Evolutionary conservation across 2,888 invertebrate genomes (phyloP).

Genomic region (Agrotis exclamationis): DNA sequence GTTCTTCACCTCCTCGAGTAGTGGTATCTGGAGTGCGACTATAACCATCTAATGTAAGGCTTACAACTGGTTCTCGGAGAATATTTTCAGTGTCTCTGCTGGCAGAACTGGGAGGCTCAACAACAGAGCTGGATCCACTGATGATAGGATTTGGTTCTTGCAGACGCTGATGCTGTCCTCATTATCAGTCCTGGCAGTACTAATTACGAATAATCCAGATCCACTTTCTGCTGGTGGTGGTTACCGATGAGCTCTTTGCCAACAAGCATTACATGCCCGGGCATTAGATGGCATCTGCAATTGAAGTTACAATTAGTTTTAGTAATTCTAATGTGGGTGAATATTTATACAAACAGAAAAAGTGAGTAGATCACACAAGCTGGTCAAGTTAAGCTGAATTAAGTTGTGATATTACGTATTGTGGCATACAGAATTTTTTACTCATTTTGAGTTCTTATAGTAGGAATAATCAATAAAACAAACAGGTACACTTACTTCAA

Average conservation of each 20-base stretch:
- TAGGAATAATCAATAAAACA: neutral
- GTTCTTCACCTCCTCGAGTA: neutral
- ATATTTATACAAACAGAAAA: neutral
- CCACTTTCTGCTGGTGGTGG: slow-evolving; percentile 5
- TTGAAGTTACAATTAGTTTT: neutral
- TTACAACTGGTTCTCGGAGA: slow-evolving; percentile 2
- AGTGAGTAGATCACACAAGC: neutral
- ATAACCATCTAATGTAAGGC: slow-evolving; percentile 2
- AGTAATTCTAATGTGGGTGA: neutral
- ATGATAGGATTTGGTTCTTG: slow-evolving; percentile 9
- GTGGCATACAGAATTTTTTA: neutral
- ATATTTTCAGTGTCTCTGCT: slow-evolving; percentile 4
- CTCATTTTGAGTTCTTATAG: neutral
- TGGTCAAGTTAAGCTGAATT: neutral
- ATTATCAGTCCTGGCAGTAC: slow-evolving; percentile 3
- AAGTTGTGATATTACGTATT: slow-evolving; percentile 4
- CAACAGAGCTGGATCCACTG: slow-evolving; percentile 2
- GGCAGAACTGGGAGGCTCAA: slow-evolving; percentile 9
- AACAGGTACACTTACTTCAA: no score
- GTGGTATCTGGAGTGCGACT: slow-evolving; percentile 2
- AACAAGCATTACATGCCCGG: slow-evolving; percentile 1
- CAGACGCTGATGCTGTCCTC: slow-evolving; percentile 7
- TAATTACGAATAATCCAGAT: slow-evolving; percentile 2
- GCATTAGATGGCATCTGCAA: neutral
- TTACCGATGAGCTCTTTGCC: neutral